Conservation (phyloP, 2,113 vertebrate genomes). For the Micromys minutus region DNA sequence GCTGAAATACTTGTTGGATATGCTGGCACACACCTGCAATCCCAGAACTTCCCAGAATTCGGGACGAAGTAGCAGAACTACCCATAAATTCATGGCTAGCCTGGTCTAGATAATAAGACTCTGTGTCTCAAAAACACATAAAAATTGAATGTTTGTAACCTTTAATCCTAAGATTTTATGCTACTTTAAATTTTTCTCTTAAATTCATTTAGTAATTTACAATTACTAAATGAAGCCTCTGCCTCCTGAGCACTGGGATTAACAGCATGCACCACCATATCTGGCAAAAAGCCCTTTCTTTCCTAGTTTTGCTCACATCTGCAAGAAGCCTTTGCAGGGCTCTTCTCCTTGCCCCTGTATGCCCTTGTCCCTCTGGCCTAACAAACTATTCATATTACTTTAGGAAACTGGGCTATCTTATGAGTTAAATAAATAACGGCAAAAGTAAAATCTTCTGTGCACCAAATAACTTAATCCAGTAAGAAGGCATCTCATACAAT, state of each 20-base stretch:
- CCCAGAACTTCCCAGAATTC: neutral
- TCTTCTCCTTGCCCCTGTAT: neutral
- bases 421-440: slow-evolving; percentile 98
- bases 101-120: neutral
- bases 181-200: neutral
- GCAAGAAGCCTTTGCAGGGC: slow-evolving; percentile 54
- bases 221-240: neutral
- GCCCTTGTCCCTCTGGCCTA: slow-evolving; percentile 76
- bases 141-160: neutral
- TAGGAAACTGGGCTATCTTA: slow-evolving; percentile 98
- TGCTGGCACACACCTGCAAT: neutral
- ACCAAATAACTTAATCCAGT: slow-evolving; percentile 34
- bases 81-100: neutral
- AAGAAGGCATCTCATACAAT: slow-evolving; percentile 27
- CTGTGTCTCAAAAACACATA: neutral
- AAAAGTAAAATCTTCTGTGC: slow-evolving; percentile 8
- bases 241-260: neutral
- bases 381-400: slow-evolving; percentile 97
- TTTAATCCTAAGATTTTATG: neutral
- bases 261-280: neutral
- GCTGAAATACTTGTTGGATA: neutral
- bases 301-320: slow-evolving; percentile 74
- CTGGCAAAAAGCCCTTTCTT: slow-evolving; percentile 76
- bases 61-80: neutral
- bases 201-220: neutral